These are phyloP conservation scores for Gymnogyps californianus DNA, from an alignment of 2,113 vertebrate genomes.

Conservation along the genomic window DNA sequence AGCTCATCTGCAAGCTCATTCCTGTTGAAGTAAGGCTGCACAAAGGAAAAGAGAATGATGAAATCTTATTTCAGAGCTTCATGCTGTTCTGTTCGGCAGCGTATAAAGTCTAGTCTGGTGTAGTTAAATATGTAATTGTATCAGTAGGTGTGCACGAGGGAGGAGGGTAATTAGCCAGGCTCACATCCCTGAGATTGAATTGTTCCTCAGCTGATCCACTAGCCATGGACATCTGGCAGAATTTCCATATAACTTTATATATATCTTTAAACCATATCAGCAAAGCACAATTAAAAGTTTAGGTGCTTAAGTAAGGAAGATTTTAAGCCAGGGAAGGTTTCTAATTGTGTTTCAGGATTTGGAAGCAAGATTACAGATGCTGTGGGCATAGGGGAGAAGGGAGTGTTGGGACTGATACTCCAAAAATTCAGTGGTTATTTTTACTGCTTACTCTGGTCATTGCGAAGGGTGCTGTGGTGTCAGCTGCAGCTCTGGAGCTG, in stretches of 20 bases:
- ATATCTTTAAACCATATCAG: not conserved
- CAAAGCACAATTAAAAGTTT: not conserved
- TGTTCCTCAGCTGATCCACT: not conserved
- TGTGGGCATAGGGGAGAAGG: not conserved
- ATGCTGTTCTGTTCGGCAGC: not conserved
- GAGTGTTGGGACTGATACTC: not conserved
- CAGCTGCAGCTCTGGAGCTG: slow-evolving; percentile 26
- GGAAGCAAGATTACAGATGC: not conserved
- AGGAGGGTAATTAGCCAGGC: not conserved
- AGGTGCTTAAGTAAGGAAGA: not conserved
- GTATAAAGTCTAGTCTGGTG: not conserved
- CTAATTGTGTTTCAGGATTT: not conserved
- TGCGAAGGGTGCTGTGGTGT: not conserved
- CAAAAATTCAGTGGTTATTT: not conserved
- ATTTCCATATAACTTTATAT: not conserved
- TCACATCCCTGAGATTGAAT: not conserved
- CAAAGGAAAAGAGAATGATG: not conserved
- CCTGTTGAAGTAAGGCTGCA: not conserved
- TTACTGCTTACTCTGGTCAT: not conserved
- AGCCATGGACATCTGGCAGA: not conserved
- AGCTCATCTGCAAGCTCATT: not conserved
- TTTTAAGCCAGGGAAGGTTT: not conserved
- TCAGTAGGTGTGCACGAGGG: not conserved
- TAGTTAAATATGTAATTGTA: not conserved
- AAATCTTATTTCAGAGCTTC: not conserved